Evolutionary conservation across 2,113 vertebrate species (phyloP).

Genomic region (Corythaixoides concolor): DNA sequence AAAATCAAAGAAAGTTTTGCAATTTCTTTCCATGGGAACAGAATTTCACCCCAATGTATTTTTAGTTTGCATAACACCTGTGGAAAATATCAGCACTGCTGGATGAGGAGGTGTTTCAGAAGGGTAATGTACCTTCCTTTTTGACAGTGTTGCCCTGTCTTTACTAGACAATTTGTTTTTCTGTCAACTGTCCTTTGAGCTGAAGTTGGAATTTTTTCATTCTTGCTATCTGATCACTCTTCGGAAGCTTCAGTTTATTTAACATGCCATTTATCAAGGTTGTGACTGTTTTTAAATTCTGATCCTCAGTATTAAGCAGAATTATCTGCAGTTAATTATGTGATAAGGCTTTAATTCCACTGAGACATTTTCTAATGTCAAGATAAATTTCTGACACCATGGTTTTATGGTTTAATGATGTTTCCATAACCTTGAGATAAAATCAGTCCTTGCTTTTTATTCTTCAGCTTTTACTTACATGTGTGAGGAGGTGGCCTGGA

Average conservation of each 20-base stretch:
- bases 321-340: constrained; percentile 49
- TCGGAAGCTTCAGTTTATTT: constrained; percentile 34
- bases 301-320: constrained; percentile 52
- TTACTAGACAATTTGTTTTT: not conserved
- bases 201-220: not conserved
- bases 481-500: not conserved
- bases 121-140: not conserved
- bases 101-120: not conserved
- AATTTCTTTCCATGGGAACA: not conserved
- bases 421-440: constrained; percentile 67
- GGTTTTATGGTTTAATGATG: constrained; percentile 51
- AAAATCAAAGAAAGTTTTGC: not conserved
- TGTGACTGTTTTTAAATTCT: constrained; percentile 57
- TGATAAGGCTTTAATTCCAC: constrained; percentile 45
- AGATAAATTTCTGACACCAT: constrained; percentile 50
- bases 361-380: constrained; percentile 56
- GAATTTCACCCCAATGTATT: not conserved
- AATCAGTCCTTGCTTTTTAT: constrained; percentile 57
- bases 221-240: constrained; percentile 39
- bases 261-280: constrained; percentile 26
- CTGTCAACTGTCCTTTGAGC: not conserved
- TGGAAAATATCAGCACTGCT: not conserved
- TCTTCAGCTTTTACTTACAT: constrained; percentile 32
- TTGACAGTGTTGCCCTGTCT: not conserved
- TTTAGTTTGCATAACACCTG: not conserved